phyloP scores from a whole-genome alignment of 2,888 invertebrate genomes.

The Sycophila texana region DNA sequence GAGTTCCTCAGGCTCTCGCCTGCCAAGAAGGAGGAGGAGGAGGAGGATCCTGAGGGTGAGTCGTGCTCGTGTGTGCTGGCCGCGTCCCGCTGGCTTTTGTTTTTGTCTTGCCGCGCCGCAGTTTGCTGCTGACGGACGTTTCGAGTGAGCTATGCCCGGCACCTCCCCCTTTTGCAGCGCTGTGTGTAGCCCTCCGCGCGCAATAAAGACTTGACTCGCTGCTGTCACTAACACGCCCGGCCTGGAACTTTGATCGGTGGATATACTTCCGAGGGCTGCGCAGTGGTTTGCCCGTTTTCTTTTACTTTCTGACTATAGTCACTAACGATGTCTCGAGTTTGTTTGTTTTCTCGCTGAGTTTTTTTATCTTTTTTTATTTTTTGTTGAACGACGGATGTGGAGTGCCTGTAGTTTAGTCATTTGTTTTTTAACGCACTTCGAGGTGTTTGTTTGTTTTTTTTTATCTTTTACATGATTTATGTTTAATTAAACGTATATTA shows the following conservation, averaged over 20 bases:
- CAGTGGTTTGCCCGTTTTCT: slow-evolving; percentile 18
- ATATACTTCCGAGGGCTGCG: background rate
- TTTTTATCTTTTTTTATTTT: too few species aligned
- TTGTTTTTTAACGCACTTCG: too few species aligned
- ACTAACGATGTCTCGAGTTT: slow-evolving; percentile 8
- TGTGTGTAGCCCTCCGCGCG: slow-evolving; percentile 10
- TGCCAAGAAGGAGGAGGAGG: slow-evolving; percentile 72
- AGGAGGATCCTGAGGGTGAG: slow-evolving; percentile 75
- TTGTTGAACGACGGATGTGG: too few species aligned
- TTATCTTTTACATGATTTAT: too few species aligned
- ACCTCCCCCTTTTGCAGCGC: slow-evolving; percentile 2
- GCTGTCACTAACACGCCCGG: slow-evolving; percentile 26
- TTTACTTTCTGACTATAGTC: slow-evolving; percentile 11
- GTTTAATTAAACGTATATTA: too few species aligned
- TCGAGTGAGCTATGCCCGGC: background rate
- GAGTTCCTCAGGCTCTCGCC: slow-evolving; percentile 84
- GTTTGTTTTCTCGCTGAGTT: too few species aligned
- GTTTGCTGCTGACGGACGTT: background rate
- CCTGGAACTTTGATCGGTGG: slow-evolving; percentile 16
- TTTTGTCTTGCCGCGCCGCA: slow-evolving; percentile 38
- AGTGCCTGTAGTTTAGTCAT: too few species aligned
- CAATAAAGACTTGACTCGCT: slow-evolving; percentile 4
- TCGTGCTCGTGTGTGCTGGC: slow-evolving; percentile 67
- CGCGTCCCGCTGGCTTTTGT: slow-evolving; percentile 51
- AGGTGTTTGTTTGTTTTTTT: too few species aligned